A percentile compares a stretch with the other conserved stretches of the same genome.
Evolutionary conservation across 2,113 vertebrate species (phyloP).

Genomic region (Myrmecobius fasciatus): DNA sequence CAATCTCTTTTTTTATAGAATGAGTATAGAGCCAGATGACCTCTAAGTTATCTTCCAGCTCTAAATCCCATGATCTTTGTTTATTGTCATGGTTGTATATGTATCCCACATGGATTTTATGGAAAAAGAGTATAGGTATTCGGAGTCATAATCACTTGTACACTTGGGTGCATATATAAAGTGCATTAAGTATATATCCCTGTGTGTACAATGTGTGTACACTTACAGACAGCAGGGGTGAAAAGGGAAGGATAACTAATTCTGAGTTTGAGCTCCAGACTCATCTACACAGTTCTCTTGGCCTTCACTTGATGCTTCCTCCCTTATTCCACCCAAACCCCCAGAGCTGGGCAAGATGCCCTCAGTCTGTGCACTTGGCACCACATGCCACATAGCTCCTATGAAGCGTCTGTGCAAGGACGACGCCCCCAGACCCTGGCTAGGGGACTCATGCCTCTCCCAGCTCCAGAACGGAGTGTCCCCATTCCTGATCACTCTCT

Average conservation of each 20-base stretch:
- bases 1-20: no score
- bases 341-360: slow-evolving; percentile 72
- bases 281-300: background rate
- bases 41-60: background rate
- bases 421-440: slow-evolving; percentile 78
- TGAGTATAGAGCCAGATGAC: background rate
- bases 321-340: slow-evolving; percentile 36
- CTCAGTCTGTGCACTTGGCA: slow-evolving; percentile 78
- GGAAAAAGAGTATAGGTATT: background rate
- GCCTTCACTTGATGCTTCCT: slow-evolving; percentile 16
- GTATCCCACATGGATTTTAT: background rate
- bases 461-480: slow-evolving; percentile 76
- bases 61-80: background rate
- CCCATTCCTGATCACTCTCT: slow-evolving; percentile 74
- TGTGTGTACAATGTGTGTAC: background rate
- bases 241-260: background rate
- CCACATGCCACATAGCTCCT: slow-evolving; percentile 75
- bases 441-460: slow-evolving; percentile 73
- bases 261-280: background rate
- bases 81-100: background rate
- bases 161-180: background rate
- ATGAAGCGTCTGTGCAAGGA: slow-evolving; percentile 73
- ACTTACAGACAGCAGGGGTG: background rate
- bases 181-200: background rate
- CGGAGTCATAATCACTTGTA: background rate